Evolutionary conservation across 2,113 vertebrate genomes (phyloP), one percentile per base, ranked within the genome.

Genomic region (Actenoides lindsayi): DNA sequence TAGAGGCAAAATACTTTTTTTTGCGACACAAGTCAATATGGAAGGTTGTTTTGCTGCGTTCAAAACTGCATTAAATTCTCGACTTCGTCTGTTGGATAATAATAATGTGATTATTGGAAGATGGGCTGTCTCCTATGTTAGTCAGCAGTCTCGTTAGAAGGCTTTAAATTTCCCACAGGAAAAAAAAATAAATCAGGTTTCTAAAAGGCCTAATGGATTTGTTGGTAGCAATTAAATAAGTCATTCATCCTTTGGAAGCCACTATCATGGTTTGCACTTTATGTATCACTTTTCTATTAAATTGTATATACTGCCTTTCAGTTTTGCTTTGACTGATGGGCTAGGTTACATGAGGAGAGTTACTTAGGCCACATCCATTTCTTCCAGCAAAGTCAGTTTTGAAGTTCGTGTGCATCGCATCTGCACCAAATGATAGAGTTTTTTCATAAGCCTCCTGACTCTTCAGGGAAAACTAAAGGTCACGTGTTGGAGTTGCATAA

Each of bases 201-300:
- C 64, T 64, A 30, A 53, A 64, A 65, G 50, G 70, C 20, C 13
- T 2, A 27, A 30, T 30, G 21, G 65, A 27, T 57, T 75, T 50
- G 13, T 57, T 44, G 57, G 27, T 67, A 67, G 79, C 46, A 59
- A 20, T 78, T 56, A 42, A 54, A n/a, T 41, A 21, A 44, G 39
- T 10, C 2, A 0, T n/a, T 12, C 2, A 0, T 39, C 33, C 20
- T 73, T 35, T 10, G 14, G 59, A 39, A 73, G 39, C 30, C 44
- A 5, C 0, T 41, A 21, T 39, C 7, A 10, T 33, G 7, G 30
- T 31, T 39, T 50, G 60, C 30, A 50, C 33, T 46, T 21, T 46
- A 3, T 35, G 7, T 31, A 41, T 41, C n/a, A 4, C 51, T 78
- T 41, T 31, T 77, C 44, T 71, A 6, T 65, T 71, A 56, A 27